These are phyloP conservation scores for Mesocentrotus franciscanus DNA, from an alignment of 53 echinoderm and acorn worm species.

Conservation along the genomic window DNA sequence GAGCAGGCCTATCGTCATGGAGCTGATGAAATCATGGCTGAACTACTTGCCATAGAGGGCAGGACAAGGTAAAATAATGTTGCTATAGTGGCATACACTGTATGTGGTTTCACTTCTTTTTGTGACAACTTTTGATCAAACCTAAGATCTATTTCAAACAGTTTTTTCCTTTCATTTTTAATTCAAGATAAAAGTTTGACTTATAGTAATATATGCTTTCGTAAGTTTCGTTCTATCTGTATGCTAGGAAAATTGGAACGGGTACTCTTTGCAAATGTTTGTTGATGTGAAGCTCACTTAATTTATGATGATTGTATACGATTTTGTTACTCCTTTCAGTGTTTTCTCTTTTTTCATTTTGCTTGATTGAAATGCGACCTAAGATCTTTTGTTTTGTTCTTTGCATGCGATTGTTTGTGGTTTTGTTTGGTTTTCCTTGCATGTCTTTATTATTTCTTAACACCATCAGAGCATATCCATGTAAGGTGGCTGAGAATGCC, in stretches of 20 bases:
- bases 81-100: background rate
- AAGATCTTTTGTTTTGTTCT: background rate
- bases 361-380: background rate
- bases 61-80: constrained; percentile 72
- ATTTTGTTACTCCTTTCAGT: background rate
- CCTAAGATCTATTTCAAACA: background rate
- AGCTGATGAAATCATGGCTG: constrained; percentile 86
- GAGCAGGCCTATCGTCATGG: constrained; percentile 77
- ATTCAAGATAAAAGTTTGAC: too few species aligned
- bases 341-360: background rate
- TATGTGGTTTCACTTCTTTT: background rate
- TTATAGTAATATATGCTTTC: too few species aligned
- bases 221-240: background rate
- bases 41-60: constrained; percentile 69
- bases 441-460: constrained; percentile 33
- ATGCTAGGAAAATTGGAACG: background rate
- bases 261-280: background rate
- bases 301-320: background rate
- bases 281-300: background rate
- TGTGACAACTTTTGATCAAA: background rate
- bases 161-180: background rate
- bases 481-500: constrained; percentile 75
- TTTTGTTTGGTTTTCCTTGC: constrained; percentile 20
- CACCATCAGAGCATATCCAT: constrained; percentile 69
- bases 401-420: background rate